Evolutionary conservation across 2,113 vertebrate species (phyloP), one percentile per base, ranked within the genome.

Genomic region (Microtus oregoni): DNA sequence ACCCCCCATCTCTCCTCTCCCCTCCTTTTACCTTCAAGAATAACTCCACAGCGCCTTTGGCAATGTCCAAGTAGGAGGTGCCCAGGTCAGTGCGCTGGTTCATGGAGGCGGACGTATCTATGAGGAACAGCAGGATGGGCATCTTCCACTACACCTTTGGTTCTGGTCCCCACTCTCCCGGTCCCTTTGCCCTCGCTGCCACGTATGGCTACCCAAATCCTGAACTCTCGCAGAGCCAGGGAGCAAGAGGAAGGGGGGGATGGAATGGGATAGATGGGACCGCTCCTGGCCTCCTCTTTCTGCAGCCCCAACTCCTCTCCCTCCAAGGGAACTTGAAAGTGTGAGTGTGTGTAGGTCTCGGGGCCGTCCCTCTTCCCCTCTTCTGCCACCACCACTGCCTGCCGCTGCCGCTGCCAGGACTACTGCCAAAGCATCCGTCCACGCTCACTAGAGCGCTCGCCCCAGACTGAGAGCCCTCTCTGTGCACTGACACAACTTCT

Each of bases 81-180:
- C 99, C 99, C 99, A 99, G 99, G 98, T 99, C 99, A 98, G 99
- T 99, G 99, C 99, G 99, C 99, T 99, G 99, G 99, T 99, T 99
- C 99, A 99, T 99, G 99, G 99, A 99, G 97, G 99, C 99, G 99
- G 99, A 99, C 99, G 99, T 99, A 99, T 99, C 99, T 99, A 99
- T 99, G 97, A 99, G 99, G 98, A 99, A 99, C 98, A 99, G 99
- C 98, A 99, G 98, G 99, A 99, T 99, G 99, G 99, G 99, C 99
- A 99, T 99, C 99, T 99, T 99, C 96, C 99, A 94, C 98, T 94
- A 95, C 96, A 97, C 97, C 97, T 92, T 97, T 92, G 94, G 96
- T 95, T 97, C 97, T 89, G 90, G 86, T 97, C 91, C 96, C 97
- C 94, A 95, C 95, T 94, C 96, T 97, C 96, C 94, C 78, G 94